Conservation (phyloP, 2,797 vertebrate species). For the Dendrocincla fuliginosa region DNA sequence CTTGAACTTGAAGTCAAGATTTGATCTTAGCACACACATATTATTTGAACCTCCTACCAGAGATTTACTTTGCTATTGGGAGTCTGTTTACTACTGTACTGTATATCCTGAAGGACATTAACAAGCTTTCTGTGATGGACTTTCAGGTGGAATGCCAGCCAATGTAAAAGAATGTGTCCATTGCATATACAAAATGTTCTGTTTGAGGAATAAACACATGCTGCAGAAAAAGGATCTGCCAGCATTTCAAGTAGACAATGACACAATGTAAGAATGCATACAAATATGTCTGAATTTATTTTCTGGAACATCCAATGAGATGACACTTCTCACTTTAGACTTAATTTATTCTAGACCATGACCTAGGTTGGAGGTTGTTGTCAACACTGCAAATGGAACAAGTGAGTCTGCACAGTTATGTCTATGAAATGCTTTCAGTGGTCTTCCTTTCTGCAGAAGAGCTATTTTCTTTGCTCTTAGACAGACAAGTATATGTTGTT, state of each 20-base stretch:
- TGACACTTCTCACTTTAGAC: slow-evolving; percentile 12
- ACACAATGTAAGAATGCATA: slow-evolving; percentile 3
- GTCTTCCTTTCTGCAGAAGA: slow-evolving; percentile 1
- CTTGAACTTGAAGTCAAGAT: slow-evolving; percentile 78
- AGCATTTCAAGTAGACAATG: background rate
- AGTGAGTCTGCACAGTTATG: background rate
- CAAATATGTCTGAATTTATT: background rate
- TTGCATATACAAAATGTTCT: background rate
- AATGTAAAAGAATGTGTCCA: slow-evolving; percentile 45
- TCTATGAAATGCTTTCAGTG: slow-evolving; percentile 13
- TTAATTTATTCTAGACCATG: slow-evolving; percentile 49
- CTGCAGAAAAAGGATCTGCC: background rate
- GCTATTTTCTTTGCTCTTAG: slow-evolving; percentile 53
- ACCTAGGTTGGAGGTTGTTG: background rate
- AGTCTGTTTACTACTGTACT: slow-evolving; percentile 62
- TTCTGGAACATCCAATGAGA: background rate
- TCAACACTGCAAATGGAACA: slow-evolving; percentile 13
- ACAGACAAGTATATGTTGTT: slow-evolving; percentile 29
- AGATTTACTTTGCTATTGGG: slow-evolving; percentile 74
- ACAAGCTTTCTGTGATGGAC: slow-evolving; percentile 59
- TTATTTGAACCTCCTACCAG: slow-evolving; percentile 58
- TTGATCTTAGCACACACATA: slow-evolving; percentile 62
- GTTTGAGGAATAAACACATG: slow-evolving; percentile 8
- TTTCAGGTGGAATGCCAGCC: slow-evolving; percentile 68
- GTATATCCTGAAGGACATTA: slow-evolving; percentile 66